Percentiles rank a stretch among this genome's conserved stretches.
These are phyloP conservation scores for Caenorhabditis sp. DNA, from an alignment of 2,888 invertebrate genomes.

Conservation along the genomic window DNA sequence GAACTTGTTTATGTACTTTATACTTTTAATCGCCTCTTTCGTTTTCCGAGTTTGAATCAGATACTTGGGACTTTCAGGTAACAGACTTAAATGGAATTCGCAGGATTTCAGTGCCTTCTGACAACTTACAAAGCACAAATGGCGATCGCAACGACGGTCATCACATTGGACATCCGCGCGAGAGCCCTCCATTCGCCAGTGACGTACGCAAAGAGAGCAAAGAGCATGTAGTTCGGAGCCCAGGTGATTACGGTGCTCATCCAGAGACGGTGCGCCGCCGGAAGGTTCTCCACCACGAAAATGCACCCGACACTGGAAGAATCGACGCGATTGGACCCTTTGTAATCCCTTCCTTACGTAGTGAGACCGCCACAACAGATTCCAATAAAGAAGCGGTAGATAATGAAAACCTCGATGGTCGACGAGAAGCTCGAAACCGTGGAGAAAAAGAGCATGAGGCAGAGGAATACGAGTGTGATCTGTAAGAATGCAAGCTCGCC, in stretches of 20 bases:
- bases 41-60: conserved; percentile 60
- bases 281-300: conserved; percentile 64
- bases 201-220: conserved; percentile 61
- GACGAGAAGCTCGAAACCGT: conserved; percentile 57
- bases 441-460: conserved; percentile 58
- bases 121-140: conserved; percentile 63
- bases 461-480: conserved; percentile 58
- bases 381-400: conserved; percentile 67
- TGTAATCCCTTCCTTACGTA: too few species aligned
- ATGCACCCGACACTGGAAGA: conserved; percentile 63
- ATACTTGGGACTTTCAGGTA: conserved; percentile 68
- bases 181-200: conserved; percentile 63
- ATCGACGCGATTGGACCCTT: too few species aligned
- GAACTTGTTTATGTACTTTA: conserved; percentile 63
- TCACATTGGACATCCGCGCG: conserved; percentile 55
- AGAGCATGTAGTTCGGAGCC: conserved; percentile 70
- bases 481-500: conserved; percentile 28
- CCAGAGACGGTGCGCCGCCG: conserved; percentile 66
- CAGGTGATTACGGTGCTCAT: conserved; percentile 67
- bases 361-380: conserved; percentile 62
- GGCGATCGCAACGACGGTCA: conserved; percentile 55
- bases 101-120: background rate
- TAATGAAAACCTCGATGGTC: conserved; percentile 60
- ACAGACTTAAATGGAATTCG: conserved; percentile 45
- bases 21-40: conserved; percentile 56